Conservation (phyloP, 1,140 invertebrate species). For the Frieseomelitta varia region DNA sequence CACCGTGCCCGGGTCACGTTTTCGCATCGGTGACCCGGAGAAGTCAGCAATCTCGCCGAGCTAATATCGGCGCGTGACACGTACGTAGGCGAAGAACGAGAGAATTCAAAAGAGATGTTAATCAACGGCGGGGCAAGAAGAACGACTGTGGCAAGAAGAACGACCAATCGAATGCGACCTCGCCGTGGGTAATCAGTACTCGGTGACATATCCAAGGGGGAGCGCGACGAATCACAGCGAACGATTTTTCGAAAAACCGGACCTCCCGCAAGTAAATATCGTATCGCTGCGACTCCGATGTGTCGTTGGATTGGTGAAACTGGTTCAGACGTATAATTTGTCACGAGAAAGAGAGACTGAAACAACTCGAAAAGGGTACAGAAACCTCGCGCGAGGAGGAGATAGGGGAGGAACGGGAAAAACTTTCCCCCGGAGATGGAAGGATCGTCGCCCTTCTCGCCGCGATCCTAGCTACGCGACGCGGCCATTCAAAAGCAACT, state of each 20-base stretch:
- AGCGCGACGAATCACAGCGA: not conserved
- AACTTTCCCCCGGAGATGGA: constrained; percentile 49
- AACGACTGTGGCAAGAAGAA: not conserved
- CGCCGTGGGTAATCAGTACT: not conserved
- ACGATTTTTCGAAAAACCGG: constrained; percentile 15
- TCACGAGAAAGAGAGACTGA: not conserved
- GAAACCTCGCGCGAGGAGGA: constrained; percentile 43
- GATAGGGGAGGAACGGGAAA: too few relatives aligned
- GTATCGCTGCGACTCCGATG: not conserved
- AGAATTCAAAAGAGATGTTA: constrained; percentile 24
- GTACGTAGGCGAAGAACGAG: not conserved
- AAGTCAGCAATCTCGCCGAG: not conserved
- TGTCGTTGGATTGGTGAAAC: not conserved
- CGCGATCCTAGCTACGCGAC: constrained; percentile 24
- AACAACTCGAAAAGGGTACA: not conserved
- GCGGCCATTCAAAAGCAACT: constrained; percentile 56
- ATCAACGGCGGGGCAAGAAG: not conserved
- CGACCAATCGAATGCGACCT: constrained; percentile 17
- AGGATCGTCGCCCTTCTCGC: constrained; percentile 56
- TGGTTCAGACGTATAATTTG: constrained; percentile 41
- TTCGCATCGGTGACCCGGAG: not conserved
- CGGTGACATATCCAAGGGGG: not conserved
- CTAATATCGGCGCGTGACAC: not conserved
- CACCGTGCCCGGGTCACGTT: not conserved
- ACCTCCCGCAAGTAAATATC: constrained; percentile 30